Percentiles rank a stretch among this genome's conserved stretches.
Evolutionary conservation across 53 echinoderm and acorn worm genomes (phyloP).

Genomic region (Hippasteria phrygiana): DNA sequence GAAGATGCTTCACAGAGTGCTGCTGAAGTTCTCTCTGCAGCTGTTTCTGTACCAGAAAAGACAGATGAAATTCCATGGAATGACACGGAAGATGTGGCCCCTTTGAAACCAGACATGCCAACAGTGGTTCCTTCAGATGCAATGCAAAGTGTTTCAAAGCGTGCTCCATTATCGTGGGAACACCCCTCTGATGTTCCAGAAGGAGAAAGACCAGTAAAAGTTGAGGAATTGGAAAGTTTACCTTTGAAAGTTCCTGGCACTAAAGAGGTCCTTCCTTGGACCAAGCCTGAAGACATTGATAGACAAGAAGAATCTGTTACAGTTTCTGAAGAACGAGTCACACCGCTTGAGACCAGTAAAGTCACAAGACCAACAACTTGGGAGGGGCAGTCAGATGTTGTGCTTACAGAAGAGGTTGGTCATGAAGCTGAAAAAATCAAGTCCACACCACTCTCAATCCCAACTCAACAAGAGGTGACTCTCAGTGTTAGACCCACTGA

Average conservation of each 20-base stretch:
- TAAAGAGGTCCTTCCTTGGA: slow-evolving; percentile 45
- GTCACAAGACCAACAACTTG: slow-evolving; percentile 42
- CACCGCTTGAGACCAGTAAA: slow-evolving; percentile 48
- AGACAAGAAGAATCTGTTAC: slow-evolving; percentile 38
- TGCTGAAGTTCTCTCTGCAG: slow-evolving; percentile 37
- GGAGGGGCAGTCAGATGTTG: slow-evolving; percentile 53
- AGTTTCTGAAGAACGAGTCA: slow-evolving; percentile 43
- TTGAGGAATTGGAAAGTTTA: slow-evolving; percentile 46
- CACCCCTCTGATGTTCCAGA: slow-evolving; percentile 30
- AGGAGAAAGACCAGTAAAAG: slow-evolving; percentile 32
- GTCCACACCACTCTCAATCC: slow-evolving; percentile 11
- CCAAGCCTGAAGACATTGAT: slow-evolving; percentile 8
- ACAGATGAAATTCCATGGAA: slow-evolving; percentile 63
- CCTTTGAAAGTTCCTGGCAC: slow-evolving; percentile 59
- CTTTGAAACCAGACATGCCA: slow-evolving; percentile 46
- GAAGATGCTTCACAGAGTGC: slow-evolving; percentile 22
- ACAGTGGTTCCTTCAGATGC: slow-evolving; percentile 26
- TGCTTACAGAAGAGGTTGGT: neutral
- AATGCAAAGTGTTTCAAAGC: slow-evolving; percentile 37
- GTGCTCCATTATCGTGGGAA: slow-evolving; percentile 53
- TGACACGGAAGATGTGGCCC: slow-evolving; percentile 56
- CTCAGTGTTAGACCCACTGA: slow-evolving; percentile 34
- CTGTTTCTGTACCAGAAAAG: slow-evolving; percentile 52
- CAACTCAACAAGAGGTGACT: slow-evolving; percentile 53
- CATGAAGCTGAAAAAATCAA: slow-evolving; percentile 48